phyloP scores from a whole-genome alignment of 2,888 invertebrate species.

The Lasioglossum pauxillum region DNA sequence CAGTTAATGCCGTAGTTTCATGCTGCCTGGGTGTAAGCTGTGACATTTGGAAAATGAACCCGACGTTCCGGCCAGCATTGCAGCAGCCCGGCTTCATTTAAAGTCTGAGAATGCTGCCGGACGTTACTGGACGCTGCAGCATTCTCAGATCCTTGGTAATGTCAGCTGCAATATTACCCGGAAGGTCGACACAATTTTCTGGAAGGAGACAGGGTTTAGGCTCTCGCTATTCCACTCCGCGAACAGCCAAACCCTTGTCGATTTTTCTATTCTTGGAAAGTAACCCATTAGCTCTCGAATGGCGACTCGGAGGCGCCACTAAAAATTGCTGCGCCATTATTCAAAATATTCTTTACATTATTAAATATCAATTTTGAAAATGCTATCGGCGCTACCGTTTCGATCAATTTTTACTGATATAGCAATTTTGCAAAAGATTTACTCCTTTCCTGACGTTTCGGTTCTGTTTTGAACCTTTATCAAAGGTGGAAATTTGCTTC shows the following conservation, averaged over 20 bases:
- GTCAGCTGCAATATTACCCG: background rate
- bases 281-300: too few species aligned
- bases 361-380: too few species aligned
- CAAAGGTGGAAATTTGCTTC: too few species aligned
- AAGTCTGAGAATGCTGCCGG: slow-evolving; percentile 16
- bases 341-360: too few species aligned
- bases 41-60: slow-evolving; percentile 29
- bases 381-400: too few species aligned
- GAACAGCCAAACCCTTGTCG: background rate
- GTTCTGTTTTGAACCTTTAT: too few species aligned
- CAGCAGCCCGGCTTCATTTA: slow-evolving; percentile 11
- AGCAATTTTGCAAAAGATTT: too few species aligned
- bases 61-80: background rate
- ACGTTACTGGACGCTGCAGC: background rate
- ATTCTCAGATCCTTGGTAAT: slow-evolving; percentile 1
- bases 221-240: background rate
- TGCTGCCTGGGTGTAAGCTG: slow-evolving; percentile 8
- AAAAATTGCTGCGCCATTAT: too few species aligned
- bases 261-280: background rate
- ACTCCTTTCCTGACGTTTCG: too few species aligned
- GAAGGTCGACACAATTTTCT: slow-evolving; percentile 22
- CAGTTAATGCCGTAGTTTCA: slow-evolving; percentile 19
- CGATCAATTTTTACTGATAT: too few species aligned
- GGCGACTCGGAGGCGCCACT: too few species aligned
- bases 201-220: background rate